Conservation (phyloP, 1,140 invertebrate genomes). For the Drosophila seguyi region DNA sequence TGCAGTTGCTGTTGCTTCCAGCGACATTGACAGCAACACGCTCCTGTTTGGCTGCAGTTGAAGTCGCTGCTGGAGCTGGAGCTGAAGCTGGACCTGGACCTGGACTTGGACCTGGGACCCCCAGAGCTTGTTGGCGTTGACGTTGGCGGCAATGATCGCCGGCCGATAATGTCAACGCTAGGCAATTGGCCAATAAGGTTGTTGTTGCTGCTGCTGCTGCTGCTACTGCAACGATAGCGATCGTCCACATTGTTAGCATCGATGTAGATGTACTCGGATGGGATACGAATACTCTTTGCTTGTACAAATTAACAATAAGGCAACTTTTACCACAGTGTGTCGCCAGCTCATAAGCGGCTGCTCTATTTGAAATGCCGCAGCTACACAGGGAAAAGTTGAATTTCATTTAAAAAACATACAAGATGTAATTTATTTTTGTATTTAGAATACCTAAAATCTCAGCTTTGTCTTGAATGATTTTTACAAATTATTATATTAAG, state of each 20-base stretch:
- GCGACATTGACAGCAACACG: constrained; percentile 81
- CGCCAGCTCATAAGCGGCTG: constrained; percentile 53
- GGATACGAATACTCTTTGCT: constrained; percentile 24
- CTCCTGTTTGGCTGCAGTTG: constrained; percentile 37
- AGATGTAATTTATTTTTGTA: neutral
- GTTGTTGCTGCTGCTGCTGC: constrained; percentile 55
- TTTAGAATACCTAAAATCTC: neutral
- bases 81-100: neutral
- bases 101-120: constrained; percentile 34
- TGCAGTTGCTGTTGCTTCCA: constrained; percentile 19
- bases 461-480: neutral
- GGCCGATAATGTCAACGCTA: constrained; percentile 80
- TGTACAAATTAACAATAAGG: constrained; percentile 78
- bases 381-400: neutral
- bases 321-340: constrained; percentile 52
- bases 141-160: constrained; percentile 76
- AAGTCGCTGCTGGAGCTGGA: neutral
- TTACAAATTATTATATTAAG: neutral
- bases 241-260: constrained; percentile 74
- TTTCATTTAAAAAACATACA: neutral
- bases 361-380: constrained; percentile 50
- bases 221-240: constrained; percentile 63
- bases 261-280: constrained; percentile 73
- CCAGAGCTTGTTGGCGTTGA: constrained; percentile 59
- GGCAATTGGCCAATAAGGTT: constrained; percentile 83